These are phyloP conservation scores for Piaya cayana DNA, from an alignment of 2,113 vertebrate species.

Conservation along the genomic window DNA sequence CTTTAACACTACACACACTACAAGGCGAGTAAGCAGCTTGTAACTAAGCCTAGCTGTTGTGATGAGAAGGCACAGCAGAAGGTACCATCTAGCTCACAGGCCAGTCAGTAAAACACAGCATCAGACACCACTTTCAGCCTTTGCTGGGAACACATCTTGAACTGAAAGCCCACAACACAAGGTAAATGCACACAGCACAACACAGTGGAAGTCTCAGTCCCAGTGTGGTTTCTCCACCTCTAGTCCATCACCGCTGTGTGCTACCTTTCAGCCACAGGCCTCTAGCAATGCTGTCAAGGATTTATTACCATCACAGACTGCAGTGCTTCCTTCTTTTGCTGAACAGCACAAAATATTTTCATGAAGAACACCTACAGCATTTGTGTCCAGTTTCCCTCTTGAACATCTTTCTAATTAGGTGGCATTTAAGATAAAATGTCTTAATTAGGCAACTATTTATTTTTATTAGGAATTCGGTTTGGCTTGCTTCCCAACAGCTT, in stretches of 20 bases:
- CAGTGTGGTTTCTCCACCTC: neutral
- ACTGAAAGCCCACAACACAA: neutral
- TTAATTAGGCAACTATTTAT: neutral
- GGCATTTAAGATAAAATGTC: neutral
- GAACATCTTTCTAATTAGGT: neutral
- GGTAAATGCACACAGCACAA: accelerated
- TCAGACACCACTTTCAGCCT: neutral
- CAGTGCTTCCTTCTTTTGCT: neutral
- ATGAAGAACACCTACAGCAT: neutral
- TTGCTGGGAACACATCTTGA: neutral
- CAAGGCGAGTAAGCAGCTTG: neutral
- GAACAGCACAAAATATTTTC: neutral
- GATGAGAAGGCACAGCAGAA: neutral
- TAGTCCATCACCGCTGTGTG: accelerated
- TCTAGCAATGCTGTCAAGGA: no score
- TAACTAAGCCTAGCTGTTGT: no score
- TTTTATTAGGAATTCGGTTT: neutral
- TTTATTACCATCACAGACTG: no score
- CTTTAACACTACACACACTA: neutral
- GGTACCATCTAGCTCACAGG: neutral
- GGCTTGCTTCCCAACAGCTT: neutral
- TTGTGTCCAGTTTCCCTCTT: neutral
- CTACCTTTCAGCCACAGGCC: neutral
- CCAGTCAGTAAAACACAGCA: neutral
- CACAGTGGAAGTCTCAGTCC: neutral